Base-by-base conservation (phyloP, 1,140 invertebrate species). In the Anoplophora glabripennis region DNA sequence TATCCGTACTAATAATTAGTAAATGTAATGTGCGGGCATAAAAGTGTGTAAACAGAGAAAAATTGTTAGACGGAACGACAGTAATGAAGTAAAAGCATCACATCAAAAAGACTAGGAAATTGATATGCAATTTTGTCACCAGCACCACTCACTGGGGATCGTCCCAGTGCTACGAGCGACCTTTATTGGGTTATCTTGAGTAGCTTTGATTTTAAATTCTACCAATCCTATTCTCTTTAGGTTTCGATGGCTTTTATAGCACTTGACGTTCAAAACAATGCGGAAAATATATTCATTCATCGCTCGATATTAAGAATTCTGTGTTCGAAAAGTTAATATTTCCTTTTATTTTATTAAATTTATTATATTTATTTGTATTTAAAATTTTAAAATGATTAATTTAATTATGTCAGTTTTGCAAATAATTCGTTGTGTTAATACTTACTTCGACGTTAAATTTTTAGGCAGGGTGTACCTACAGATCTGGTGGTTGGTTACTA, bases 261-360 rank as follows among this genome's bases (percentile, higher is more conserved):
- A 41, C 14, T 54, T 34, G 52, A 44, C 38, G 12, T 54, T 34
- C 18, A n/a, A 35, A 34, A 49, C 47, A 49, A 49, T 49, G 47
- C 21, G 34, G 47, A 49, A 28, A 28, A 28, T 28, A 28, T 28
- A 28, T 28, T 28, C 21, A 28, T 28, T 5, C 21, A 28, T 28
- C 21, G 3, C 21, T 28, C 3, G 21, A 28, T 28, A 5, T 5
- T 5, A 28, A 3, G 2, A 28, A 28, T 51, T 61, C 53, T 44
- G 37, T 56, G 28, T 40, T 49, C 45, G 18, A 48, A 35, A 54
- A 61, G 55, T 57, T 52, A 38, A 33, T 53, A 62, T 53, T 62
- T 62, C n/a, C n/a, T n/a, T n/a, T n/a, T n/a, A n/a, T 62, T 57
- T 62, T 57, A 62, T 57, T 35, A 57, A 36, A 57, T 56, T 62